Conservation (phyloP, 2,888 invertebrate species). For the Agrenia bidenticulata region DNA sequence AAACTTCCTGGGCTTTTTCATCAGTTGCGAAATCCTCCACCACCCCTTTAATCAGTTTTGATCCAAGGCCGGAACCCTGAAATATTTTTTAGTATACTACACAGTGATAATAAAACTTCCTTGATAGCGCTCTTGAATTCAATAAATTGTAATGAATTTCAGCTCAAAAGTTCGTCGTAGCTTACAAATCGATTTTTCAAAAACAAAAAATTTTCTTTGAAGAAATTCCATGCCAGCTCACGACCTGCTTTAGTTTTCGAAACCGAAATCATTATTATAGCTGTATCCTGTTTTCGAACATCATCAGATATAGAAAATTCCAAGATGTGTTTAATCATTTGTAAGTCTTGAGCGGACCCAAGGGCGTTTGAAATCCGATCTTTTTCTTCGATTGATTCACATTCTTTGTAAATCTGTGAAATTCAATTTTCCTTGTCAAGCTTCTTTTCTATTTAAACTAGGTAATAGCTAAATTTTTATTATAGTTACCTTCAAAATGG, state of each 20-base stretch:
- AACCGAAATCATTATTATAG: conserved; percentile 84
- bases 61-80: conserved; percentile 53
- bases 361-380: conserved; percentile 82
- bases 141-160: not conserved
- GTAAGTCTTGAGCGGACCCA: conserved; percentile 73
- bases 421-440: not conserved
- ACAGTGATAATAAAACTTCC: not conserved
- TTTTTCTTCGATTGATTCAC: conserved; percentile 90
- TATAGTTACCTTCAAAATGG: conserved; percentile 24
- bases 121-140: not conserved
- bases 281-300: conserved; percentile 86
- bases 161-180: not conserved
- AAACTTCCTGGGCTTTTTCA: conserved; percentile 58
- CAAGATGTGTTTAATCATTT: conserved; percentile 71
- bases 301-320: conserved; percentile 83
- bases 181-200: conserved; percentile 29
- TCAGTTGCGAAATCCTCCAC: conserved; percentile 59
- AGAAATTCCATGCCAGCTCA: conserved; percentile 85
- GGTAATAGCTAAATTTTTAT: no score
- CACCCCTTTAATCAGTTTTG: conserved; percentile 56
- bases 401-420: conserved; percentile 68
- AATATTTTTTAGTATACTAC: not conserved
- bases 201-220: conserved; percentile 67
- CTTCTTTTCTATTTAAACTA: no score
- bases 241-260: conserved; percentile 78